Conservation (phyloP, 2,888 invertebrate species). For the Falcaria lacertinaria region DNA sequence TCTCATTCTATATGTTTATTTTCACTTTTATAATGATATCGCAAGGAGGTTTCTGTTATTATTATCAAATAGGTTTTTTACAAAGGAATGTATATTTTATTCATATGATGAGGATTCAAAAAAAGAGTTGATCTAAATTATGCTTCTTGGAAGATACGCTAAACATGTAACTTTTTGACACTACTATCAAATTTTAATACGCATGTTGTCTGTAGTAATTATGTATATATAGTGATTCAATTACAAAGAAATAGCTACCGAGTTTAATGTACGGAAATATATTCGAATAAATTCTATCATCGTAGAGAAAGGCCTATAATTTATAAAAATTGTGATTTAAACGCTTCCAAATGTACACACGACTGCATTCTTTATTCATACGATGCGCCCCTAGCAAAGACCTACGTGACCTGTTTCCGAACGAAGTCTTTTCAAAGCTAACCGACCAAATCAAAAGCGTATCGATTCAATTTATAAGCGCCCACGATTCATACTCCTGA, state of each 20-base stretch:
- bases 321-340: conserved; percentile 24
- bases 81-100: background rate
- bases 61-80: background rate
- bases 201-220: no score
- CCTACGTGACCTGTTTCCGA: conserved; percentile 41
- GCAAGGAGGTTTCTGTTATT: background rate
- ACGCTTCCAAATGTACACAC: conserved; percentile 27
- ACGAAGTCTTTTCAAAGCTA: conserved; percentile 7
- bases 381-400: conserved; percentile 30
- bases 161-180: no score
- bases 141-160: no score
- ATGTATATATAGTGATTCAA: no score
- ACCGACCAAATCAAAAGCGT: conserved; percentile 2
- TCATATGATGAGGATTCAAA: no score
- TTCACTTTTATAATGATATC: background rate
- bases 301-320: conserved; percentile 8
- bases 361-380: conserved; percentile 31
- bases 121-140: no score
- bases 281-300: background rate
- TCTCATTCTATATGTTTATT: conserved; percentile 15
- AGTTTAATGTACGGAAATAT: background rate
- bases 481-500: background rate
- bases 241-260: no score
- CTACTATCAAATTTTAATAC: no score
- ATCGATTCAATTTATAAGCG: background rate